Evolutionary conservation across 2,113 vertebrate genomes (phyloP), one percentile per base, ranked within the genome.

Genomic region (Sorex fumeus): DNA sequence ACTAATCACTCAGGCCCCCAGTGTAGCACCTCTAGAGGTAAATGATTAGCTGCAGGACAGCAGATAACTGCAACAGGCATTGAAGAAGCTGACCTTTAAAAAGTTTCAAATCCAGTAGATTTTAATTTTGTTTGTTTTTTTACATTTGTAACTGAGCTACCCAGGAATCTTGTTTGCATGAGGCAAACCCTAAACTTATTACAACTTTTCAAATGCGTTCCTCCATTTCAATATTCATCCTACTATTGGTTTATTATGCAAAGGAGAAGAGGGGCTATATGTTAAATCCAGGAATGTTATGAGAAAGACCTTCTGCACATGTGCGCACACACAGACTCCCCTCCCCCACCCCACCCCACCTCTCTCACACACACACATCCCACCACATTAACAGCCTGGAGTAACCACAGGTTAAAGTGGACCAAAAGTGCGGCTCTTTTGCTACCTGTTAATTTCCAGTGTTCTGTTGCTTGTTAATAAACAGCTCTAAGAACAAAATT

Each of bases 401-500:
- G 21, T 60, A 98, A 98, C 98, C 97, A 93, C 96, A 97, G 98
- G 98, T 96, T 97, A 98, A 97, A 97, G 97, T 97, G 91, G 95
- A 60, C 57, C 19, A 60, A 95, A 97, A 95, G 93, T 97, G 96
- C 95, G 97, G 97, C 96, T 97, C 97, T 97, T 87, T 90, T 97
- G 77, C 97, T 97, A 95, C 96, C 96, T 97, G 95, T 96, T 97
- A 95, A 13, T 25, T 0, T 94, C 89, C 90, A 21, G 89, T 97
- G 96, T 98, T 40, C 4, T 7, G 7, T 40, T 40, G 40, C 40
- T 98, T 98, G 97, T 97, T 98, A 98, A 98, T 97, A 98, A 98
- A 98, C 96, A 98, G 94, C 93, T 97, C 94, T 96, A 97, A 98
- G 97, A 95, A 96, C 97, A 97, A 97, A 98, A 97, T 97, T 98